These are phyloP conservation scores for Cirrhinus mrigala DNA, from an alignment of 2,797 vertebrate genomes.

Conservation along the genomic window DNA sequence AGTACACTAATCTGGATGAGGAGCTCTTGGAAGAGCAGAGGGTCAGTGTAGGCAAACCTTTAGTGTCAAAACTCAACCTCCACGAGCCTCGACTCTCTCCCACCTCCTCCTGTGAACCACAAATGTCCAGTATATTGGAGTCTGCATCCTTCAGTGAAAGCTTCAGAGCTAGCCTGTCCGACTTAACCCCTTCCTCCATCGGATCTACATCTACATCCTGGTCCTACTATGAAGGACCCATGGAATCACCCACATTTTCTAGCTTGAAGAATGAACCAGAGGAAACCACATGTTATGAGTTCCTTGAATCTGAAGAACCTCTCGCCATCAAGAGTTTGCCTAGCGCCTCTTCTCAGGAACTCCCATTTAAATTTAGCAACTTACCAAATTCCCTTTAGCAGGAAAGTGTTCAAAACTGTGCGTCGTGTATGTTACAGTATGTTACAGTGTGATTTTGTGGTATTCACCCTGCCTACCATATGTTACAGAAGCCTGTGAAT, in stretches of 20 bases:
- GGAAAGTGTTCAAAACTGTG: neutral
- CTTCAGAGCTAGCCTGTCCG: neutral
- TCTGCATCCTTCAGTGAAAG: conserved; percentile 65
- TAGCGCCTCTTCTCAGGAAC: conserved; percentile 60
- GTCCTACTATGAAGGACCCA: conserved; percentile 51
- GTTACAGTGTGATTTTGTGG: neutral
- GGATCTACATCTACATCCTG: conserved; percentile 60
- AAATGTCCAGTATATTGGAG: conserved; percentile 62
- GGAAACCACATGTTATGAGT: conserved; percentile 74
- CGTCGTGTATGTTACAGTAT: neutral
- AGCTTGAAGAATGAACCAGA: conserved; percentile 76
- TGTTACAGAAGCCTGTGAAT: conserved; percentile 12
- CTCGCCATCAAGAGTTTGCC: conserved; percentile 70
- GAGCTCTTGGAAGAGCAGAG: conserved; percentile 78
- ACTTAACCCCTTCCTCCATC: conserved; percentile 49
- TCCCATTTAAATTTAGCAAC: conserved; percentile 70
- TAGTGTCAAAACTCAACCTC: conserved; percentile 89
- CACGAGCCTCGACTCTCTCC: conserved; percentile 64
- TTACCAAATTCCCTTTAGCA: conserved; percentile 70
- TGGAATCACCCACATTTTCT: neutral
- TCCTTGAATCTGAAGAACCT: conserved; percentile 56
- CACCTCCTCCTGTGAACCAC: conserved; percentile 57
- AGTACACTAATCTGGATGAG: conserved; percentile 82
- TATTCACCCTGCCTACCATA: neutral
- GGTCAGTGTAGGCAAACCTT: conserved; percentile 83